phyloP scores from a whole-genome alignment of 2,113 vertebrate species.

The Progne subis region DNA sequence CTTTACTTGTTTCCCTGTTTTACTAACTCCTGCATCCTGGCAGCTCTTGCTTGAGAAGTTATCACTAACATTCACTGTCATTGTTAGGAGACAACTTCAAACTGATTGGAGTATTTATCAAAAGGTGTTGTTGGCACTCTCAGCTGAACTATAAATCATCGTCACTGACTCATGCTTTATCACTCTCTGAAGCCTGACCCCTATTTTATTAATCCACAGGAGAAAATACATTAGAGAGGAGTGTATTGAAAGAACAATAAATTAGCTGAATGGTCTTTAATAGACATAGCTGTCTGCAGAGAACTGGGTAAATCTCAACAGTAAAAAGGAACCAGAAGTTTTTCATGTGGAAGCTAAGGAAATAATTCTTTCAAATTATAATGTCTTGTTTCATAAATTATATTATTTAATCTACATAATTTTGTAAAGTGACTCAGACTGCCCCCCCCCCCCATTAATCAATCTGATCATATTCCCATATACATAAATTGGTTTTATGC shows the following conservation, averaged over 20 bases:
- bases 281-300: not conserved
- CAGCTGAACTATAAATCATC: conserved; percentile 51
- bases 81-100: conserved; percentile 9
- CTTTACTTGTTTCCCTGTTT: not conserved
- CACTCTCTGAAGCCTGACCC: conserved; percentile 32
- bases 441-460: not conserved
- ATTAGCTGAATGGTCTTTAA: conserved; percentile 33
- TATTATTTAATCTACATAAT: not conserved
- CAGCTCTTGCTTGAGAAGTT: conserved; percentile 1
- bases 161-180: conserved; percentile 35
- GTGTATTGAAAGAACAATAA: conserved; percentile 44
- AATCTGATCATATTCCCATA: not conserved
- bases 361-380: not conserved
- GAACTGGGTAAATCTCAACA: not conserved
- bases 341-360: not conserved
- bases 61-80: not conserved
- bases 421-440: not conserved
- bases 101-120: conserved; percentile 58
- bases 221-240: conserved; percentile 45
- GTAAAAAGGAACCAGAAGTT: not conserved
- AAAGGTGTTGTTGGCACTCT: not conserved
- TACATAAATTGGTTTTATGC: not conserved
- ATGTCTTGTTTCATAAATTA: not conserved
- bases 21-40: conserved; percentile 10
- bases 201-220: conserved; percentile 57